Base-by-base conservation (phyloP, 2,888 invertebrate genomes). In the Cosmopolites sordidus region DNA sequence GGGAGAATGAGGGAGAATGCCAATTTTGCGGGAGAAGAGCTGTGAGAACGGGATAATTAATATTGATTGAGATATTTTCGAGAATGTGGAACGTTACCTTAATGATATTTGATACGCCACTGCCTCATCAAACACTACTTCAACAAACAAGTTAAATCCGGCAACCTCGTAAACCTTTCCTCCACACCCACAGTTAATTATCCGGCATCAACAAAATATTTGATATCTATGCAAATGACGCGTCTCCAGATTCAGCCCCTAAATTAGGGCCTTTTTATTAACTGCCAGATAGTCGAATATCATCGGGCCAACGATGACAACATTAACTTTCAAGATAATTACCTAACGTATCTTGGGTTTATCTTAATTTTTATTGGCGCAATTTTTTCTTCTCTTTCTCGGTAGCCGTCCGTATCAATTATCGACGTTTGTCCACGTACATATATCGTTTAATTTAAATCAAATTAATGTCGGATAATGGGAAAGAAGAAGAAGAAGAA, bases 361-460 rank as follows among this genome's bases (percentile, higher is more conserved):
- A 44, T 44, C 44, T 44, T 44, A 44, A 44, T 29, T 44, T 44
- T 44, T 44, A 44, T 44, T 44, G 44, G 30, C 14, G 44, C 30
- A 44, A 44, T 44, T 44, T 44, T 44, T 44, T 29, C 40, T 8
- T 4, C 11, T 16, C 40, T 16, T 40, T 40, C 15, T 12, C 33
- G 33, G 33, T 33, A 33, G 33, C 33, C 33, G 33, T 4, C n/a
- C 11, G 11, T 33, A 33, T 33, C n/a, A 12, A 33, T 12, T 33
- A 33, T 33, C 33, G 8, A 33, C 11, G 33, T 3, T 33, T 33
- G 12, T 4, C n/a, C n/a, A n/a, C n/a, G n/a, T n/a, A n/a, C n/a
- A n/a, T n/a, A n/a, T n/a, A n/a, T n/a, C 33, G 33, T 33, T 33
- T 33, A 33, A 33, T 33, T 33, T 33, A 9, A 33, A 12, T 12